Conservation (phyloP, 2,888 invertebrate genomes). For the Gastrophysa polygoni region DNA sequence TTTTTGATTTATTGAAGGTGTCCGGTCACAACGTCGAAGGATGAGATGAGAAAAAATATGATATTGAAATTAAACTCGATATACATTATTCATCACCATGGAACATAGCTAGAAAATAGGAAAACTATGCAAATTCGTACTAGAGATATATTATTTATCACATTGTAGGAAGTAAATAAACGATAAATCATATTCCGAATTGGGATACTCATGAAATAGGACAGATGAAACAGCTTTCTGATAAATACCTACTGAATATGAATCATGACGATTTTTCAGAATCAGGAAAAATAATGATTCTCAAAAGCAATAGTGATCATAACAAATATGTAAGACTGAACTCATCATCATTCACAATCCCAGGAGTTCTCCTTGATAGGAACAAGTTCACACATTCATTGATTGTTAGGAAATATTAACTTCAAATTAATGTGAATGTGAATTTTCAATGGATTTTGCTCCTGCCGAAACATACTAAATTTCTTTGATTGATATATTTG, state of each 20-base stretch:
- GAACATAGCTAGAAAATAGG: neutral
- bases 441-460: too few species aligned
- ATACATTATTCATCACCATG: neutral
- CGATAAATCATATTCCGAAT: constrained; percentile 6
- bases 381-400: too few species aligned
- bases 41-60: neutral
- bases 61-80: neutral
- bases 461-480: too few species aligned
- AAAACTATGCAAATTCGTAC: constrained; percentile 7
- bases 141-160: constrained; percentile 9
- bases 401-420: too few species aligned
- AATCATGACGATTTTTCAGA: neutral
- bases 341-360: too few species aligned
- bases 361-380: too few species aligned
- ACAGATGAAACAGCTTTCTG: neutral
- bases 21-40: neutral
- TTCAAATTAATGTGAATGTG: too few species aligned
- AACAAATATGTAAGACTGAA: too few species aligned
- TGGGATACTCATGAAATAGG: neutral
- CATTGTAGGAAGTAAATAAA: constrained; percentile 14
- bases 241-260: too few species aligned
- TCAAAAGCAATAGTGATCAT: too few species aligned
- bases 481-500: too few species aligned
- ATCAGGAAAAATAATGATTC: too few species aligned
- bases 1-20: neutral